These are phyloP conservation scores for Drosophila kohkoa DNA, from an alignment of 1,140 invertebrate species.

Conservation along the genomic window DNA sequence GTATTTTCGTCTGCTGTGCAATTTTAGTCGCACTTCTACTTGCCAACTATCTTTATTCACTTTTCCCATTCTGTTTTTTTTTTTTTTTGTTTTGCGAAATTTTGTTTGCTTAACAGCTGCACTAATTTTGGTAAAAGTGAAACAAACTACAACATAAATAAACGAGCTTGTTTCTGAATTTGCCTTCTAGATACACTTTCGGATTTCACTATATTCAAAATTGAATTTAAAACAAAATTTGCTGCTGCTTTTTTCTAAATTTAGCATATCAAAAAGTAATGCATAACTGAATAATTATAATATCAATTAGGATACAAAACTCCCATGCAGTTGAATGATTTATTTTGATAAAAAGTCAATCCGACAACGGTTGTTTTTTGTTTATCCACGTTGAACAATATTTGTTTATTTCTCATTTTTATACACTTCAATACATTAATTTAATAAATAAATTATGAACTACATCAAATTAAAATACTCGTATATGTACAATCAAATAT, in stretches of 20 bases:
- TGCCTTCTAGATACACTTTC: not conserved
- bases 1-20: constrained; percentile 71
- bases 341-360: not conserved
- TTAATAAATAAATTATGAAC: constrained; percentile 30
- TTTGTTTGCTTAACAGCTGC: constrained; percentile 3
- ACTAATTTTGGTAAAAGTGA: constrained; percentile 14
- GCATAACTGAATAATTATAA: too few relatives aligned
- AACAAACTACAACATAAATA: constrained; percentile 4
- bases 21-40: constrained; percentile 53
- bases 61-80: constrained; percentile 2
- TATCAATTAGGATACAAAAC: too few relatives aligned
- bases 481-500: constrained; percentile 39
- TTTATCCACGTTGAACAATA: constrained; percentile 63
- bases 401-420: constrained; percentile 32
- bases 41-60: constrained; percentile 8
- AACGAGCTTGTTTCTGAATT: not conserved
- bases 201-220: not conserved
- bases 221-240: not conserved
- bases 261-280: too few relatives aligned
- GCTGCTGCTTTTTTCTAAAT: too few relatives aligned
- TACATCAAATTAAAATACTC: constrained; percentile 43
- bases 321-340: not conserved
- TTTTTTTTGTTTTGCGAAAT: constrained; percentile 5
- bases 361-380: constrained; percentile 32
- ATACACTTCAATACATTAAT: constrained; percentile 19